phyloP scores from a whole-genome alignment of 2,888 invertebrate genomes.

The Seladonia tumulorum region DNA sequence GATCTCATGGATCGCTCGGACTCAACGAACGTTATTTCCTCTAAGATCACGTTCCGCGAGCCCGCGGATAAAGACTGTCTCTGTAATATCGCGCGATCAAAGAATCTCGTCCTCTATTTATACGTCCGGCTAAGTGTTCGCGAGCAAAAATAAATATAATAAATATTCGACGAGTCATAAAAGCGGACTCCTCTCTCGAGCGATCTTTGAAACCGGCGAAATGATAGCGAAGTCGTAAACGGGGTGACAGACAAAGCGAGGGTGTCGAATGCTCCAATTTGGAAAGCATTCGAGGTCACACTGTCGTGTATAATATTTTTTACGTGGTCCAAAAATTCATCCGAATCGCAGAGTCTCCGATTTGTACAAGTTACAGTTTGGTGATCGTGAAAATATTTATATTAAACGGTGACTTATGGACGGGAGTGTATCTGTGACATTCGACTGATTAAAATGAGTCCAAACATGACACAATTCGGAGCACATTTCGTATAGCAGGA shows the following conservation, averaged over 20 bases:
- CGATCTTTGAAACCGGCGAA: background rate
- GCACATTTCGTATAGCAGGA: too few relatives aligned
- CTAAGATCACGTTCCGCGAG: background rate
- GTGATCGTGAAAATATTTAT: background rate
- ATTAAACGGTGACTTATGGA: too few relatives aligned
- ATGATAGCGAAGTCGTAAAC: background rate
- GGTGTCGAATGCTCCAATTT: background rate
- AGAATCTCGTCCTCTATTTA: conserved; percentile 28
- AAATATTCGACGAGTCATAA: background rate
- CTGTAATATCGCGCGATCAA: conserved; percentile 41
- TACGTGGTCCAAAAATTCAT: background rate
- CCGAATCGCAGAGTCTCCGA: background rate
- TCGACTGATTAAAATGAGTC: background rate
- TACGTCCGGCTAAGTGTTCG: conserved; percentile 1
- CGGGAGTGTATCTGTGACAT: too few relatives aligned
- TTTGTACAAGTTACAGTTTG: background rate
- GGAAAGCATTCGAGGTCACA: background rate
- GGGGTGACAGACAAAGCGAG: background rate
- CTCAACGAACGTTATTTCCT: conserved; percentile 31
- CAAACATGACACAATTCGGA: too few relatives aligned
- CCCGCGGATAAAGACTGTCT: background rate
- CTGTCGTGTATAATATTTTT: background rate
- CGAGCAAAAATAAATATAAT: background rate
- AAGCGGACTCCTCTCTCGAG: background rate
- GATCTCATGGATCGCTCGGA: conserved; percentile 7